These are phyloP conservation scores for Norana najaformis DNA, from an alignment of 2,888 invertebrate genomes.

Conservation along the genomic window DNA sequence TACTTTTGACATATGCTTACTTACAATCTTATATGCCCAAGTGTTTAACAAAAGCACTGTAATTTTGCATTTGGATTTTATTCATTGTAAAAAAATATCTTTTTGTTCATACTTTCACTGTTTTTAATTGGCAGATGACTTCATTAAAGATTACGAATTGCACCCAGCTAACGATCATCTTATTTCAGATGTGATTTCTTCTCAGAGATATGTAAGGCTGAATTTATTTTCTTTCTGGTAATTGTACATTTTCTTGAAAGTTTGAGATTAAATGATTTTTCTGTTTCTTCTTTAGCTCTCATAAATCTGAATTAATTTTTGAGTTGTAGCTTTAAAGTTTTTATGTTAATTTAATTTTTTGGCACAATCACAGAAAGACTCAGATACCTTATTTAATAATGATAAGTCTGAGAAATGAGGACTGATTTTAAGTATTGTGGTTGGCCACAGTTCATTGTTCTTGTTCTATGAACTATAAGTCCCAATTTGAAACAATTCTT, in stretches of 20 bases:
- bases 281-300: no score
- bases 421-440: no score
- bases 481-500: no score
- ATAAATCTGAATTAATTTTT: no score
- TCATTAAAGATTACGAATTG: neutral
- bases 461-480: no score
- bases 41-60: neutral
- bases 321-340: no score
- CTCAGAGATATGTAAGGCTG: neutral
- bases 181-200: neutral
- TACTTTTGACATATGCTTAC: neutral
- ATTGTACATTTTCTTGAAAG: neutral
- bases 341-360: no score
- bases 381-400: no score
- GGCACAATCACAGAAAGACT: no score
- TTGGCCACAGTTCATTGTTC: no score
- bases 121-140: neutral
- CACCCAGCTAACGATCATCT: neutral
- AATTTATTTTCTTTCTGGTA: neutral
- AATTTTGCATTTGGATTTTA: neutral
- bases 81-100: neutral
- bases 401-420: no score
- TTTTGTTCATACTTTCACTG: neutral
- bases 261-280: neutral
- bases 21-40: no score